Percentiles rank a stretch among this genome's conserved stretches.
phyloP scores from a whole-genome alignment of 2,888 invertebrate genomes.

The Muscina levida region DNA sequence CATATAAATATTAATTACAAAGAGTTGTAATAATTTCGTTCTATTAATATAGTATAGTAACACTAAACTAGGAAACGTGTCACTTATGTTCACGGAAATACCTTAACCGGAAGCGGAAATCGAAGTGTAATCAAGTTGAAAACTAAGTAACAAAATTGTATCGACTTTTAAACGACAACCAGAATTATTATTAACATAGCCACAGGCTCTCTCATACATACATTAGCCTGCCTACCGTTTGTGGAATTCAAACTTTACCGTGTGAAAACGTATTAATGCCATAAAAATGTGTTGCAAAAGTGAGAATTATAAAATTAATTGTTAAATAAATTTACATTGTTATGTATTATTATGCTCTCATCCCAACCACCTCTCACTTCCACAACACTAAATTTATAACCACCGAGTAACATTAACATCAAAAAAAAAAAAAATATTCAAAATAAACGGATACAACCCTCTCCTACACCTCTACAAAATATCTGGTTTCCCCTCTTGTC shows the following conservation, averaged over 20 bases:
- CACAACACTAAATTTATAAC: no score
- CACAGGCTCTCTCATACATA: no score
- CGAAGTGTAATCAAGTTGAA: conserved; percentile 9
- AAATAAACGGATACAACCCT: no score
- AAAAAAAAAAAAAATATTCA: no score
- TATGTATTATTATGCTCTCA: conserved; percentile 23
- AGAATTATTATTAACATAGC: no score
- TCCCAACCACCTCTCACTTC: background rate
- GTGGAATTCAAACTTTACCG: no score
- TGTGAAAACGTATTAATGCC: no score
- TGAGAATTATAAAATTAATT: conserved; percentile 67
- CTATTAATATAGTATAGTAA: background rate
- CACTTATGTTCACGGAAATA: conserved; percentile 25
- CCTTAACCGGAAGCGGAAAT: background rate
- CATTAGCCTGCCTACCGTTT: no score
- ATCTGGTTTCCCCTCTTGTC: no score
- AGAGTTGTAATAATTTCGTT: background rate
- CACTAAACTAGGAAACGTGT: conserved; percentile 6
- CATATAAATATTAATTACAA: conserved; percentile 1
- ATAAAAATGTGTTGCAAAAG: conserved; percentile 68
- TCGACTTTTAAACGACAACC: no score
- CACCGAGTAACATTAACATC: no score
- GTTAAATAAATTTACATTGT: conserved; percentile 52
- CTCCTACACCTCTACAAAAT: no score
- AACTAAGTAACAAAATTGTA: background rate